Percentiles rank a stretch among this genome's conserved stretches.
phyloP scores from a whole-genome alignment of 2,113 vertebrate genomes.

The Circaetus gallicus region DNA sequence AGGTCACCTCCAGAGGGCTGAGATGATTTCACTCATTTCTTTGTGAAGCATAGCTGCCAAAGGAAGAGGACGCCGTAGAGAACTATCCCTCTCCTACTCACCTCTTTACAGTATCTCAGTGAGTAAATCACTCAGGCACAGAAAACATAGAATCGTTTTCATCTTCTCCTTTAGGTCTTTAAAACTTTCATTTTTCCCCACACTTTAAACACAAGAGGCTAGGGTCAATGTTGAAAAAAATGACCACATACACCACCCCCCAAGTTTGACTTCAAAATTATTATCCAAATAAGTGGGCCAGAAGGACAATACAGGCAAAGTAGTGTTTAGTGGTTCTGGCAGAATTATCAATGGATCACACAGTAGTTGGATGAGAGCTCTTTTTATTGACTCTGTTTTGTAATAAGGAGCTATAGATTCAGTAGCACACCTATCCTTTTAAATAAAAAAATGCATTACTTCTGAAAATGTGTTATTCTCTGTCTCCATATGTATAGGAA shows the following conservation, averaged over 20 bases:
- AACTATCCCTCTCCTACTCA: neutral
- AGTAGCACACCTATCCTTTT: neutral
- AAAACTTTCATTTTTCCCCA: neutral
- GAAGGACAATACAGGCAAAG: neutral
- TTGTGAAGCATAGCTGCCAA: neutral
- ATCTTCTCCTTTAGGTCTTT: neutral
- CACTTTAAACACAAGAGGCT: neutral
- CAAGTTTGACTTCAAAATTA: neutral
- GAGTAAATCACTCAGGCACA: neutral
- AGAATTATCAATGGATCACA: neutral
- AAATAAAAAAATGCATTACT: neutral
- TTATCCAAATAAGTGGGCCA: neutral
- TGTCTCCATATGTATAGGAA: neutral
- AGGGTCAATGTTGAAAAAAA: neutral
- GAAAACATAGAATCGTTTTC: neutral
- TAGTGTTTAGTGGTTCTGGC: neutral
- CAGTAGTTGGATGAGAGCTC: neutral
- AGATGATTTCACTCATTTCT: neutral
- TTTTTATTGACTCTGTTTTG: neutral
- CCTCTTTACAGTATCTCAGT: neutral
- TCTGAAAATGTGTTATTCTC: neutral
- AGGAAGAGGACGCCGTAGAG: neutral
- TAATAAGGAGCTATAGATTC: neutral
- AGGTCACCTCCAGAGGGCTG: neutral
- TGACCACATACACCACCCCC: too few species aligned